A percentile compares a stretch with the other conserved stretches of the same genome.
These are phyloP conservation scores for Meles meles DNA, from an alignment of 2,113 vertebrate species.

Conservation along the genomic window DNA sequence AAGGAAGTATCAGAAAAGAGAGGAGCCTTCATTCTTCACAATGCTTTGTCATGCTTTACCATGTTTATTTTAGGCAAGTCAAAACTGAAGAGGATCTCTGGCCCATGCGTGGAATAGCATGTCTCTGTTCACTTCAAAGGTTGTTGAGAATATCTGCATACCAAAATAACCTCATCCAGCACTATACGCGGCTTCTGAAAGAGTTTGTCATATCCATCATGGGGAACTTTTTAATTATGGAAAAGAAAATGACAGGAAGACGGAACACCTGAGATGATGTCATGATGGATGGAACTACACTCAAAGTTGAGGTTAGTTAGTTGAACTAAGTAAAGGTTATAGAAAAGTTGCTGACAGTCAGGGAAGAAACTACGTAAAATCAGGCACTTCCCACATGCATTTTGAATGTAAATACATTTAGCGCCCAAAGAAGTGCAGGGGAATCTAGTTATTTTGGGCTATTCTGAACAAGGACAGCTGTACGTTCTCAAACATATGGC, in stretches of 20 bases:
- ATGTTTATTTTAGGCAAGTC: conserved; percentile 20
- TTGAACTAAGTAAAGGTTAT: conserved; percentile 76
- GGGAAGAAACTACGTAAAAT: conserved; percentile 67
- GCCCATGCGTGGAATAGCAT: neutral
- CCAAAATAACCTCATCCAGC: neutral
- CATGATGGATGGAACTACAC: conserved; percentile 62
- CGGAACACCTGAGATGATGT: conserved; percentile 55
- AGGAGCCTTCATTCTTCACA: neutral
- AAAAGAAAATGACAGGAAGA: conserved; percentile 71
- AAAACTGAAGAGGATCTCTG: neutral
- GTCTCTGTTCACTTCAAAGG: neutral
- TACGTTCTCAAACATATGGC: conserved; percentile 74
- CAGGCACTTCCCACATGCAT: conserved; percentile 74
- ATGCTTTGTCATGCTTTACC: neutral
- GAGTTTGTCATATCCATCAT: neutral
- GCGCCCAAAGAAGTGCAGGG: conserved; percentile 71
- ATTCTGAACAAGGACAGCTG: conserved; percentile 79
- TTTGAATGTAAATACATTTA: conserved; percentile 84
- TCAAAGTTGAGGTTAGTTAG: conserved; percentile 64
- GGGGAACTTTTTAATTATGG: conserved; percentile 28
- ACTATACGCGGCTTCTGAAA: neutral
- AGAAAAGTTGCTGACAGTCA: conserved; percentile 77
- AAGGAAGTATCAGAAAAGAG: conserved; percentile 29
- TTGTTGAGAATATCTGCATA: neutral
- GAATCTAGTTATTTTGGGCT: conserved; percentile 76